phyloP scores from a whole-genome alignment of 2,113 vertebrate species.

The Tachycineta bicolor region DNA sequence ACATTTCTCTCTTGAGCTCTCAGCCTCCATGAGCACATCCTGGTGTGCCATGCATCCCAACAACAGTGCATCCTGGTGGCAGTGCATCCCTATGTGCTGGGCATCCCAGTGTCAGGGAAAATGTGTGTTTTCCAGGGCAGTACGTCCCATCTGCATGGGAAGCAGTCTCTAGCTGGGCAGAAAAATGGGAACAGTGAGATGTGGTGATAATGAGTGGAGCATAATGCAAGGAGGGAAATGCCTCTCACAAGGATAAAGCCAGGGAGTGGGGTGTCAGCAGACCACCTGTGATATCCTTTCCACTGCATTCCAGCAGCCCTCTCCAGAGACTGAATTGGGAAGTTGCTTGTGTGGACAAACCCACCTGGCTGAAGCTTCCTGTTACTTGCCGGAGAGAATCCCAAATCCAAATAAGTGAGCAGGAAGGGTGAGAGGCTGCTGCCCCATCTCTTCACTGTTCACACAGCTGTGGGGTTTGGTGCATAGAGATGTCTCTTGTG shows the following conservation, averaged over 20 bases:
- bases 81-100: fast-evolving
- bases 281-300: background rate
- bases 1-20: background rate
- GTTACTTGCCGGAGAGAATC: background rate
- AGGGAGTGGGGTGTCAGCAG: background rate
- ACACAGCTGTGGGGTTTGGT: background rate
- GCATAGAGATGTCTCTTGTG: background rate
- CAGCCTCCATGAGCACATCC: background rate
- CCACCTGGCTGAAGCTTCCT: background rate
- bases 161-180: fast-evolving
- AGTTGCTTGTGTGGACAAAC: background rate
- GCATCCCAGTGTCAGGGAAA: background rate
- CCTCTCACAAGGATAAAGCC: background rate
- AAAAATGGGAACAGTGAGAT: background rate
- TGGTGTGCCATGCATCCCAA: background rate
- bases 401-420: background rate
- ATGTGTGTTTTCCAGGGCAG: fast-evolving
- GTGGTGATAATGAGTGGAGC: background rate
- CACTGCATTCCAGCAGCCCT: background rate
- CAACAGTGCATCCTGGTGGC: background rate
- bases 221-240: fast-evolving
- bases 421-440: background rate
- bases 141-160: background rate
- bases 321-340: fast-evolving
- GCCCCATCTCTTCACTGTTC: background rate